Base-by-base conservation (phyloP, 2,888 invertebrate genomes). In the Hemistola chrysoprasaria region DNA sequence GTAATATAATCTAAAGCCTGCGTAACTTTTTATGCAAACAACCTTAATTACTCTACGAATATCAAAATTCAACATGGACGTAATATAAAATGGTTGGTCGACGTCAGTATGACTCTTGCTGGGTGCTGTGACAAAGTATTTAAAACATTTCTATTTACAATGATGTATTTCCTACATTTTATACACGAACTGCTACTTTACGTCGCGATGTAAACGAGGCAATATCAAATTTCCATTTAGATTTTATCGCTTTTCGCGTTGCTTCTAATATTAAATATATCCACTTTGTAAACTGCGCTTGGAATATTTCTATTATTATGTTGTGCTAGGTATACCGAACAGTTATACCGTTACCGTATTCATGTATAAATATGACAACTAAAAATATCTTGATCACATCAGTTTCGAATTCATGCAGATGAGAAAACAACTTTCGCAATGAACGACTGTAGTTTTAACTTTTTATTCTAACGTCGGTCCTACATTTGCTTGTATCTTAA, bases 151-250 rank as follows among this genome's bases (percentile, higher is more conserved):
- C 16, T 30, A 41, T 39, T 36, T 41, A 22, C 20, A 38, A 28
- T 16, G 21, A 35, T 40, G 11, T n/a, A 22, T 28, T 38, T 44
- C 34, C 37, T 35, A 40, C 16, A n/a, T 32, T n/a, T 40, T 40
- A 40, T 27, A 25, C 31, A 28, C 37, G 29, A 20, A 28, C 36
- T 25, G 21, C 20, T 27, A 38, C 25, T 36, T 47, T 40, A 46
- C 36, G 41, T 36, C 24, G 33, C 8, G 26, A 35, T 38, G 31
- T 10, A 48, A 35, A 40, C 31, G 26, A 29, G 31, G 41, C 28
- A 38, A 49, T 48, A 52, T 39, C 24, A 41, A 47, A 48, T 47
- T 46, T 47, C 44, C 42, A 48, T 54, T 53, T 43, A 36, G 36
- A 50, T 54, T 46, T 46, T 46, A 52, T 53, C 35, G 44, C n/a